Percentiles rank a stretch among this genome's conserved stretches.
These are phyloP conservation scores for Tribolium freemani DNA, from an alignment of 2,888 invertebrate species.

Conservation along the genomic window DNA sequence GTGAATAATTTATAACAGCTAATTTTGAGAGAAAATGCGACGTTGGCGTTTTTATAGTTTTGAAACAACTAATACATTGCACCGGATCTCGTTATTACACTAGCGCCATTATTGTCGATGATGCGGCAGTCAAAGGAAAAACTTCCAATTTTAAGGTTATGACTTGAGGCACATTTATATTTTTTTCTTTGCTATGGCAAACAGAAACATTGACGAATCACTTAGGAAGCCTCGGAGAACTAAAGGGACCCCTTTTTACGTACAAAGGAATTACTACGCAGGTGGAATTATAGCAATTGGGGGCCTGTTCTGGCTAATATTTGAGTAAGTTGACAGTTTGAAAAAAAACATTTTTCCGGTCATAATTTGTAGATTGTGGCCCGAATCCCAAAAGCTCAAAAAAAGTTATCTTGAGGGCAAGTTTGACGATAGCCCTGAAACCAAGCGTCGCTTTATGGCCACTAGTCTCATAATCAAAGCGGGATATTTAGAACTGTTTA, in stretches of 20 bases:
- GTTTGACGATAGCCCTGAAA: conserved; percentile 53
- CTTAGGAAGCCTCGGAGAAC: conserved; percentile 76
- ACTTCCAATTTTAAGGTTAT: conserved; percentile 13
- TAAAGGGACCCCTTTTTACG: conserved; percentile 76
- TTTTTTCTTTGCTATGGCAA: conserved; percentile 52
- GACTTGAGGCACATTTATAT: background rate
- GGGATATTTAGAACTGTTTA: conserved; percentile 46
- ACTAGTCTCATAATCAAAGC: conserved; percentile 14
- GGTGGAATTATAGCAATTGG: conserved; percentile 68
- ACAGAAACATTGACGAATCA: conserved; percentile 62
- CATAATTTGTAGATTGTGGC: conserved; percentile 56
- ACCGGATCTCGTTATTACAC: background rate
- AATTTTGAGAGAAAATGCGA: too few relatives aligned
- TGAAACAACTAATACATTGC: too few relatives aligned
- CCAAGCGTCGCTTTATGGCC: conserved; percentile 45
- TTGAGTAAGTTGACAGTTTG: conserved; percentile 69
- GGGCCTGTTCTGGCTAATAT: conserved; percentile 66
- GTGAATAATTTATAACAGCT: too few relatives aligned
- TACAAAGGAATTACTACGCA: conserved; percentile 72
- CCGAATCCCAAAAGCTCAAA: conserved; percentile 53
- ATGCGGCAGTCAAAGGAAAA: background rate
- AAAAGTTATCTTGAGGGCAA: conserved; percentile 50
- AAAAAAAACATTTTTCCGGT: background rate
- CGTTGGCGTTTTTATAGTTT: too few relatives aligned
- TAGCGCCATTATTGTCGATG: background rate